Base-by-base conservation (phyloP, 2,113 vertebrate genomes). In the Blennius ocellaris region DNA sequence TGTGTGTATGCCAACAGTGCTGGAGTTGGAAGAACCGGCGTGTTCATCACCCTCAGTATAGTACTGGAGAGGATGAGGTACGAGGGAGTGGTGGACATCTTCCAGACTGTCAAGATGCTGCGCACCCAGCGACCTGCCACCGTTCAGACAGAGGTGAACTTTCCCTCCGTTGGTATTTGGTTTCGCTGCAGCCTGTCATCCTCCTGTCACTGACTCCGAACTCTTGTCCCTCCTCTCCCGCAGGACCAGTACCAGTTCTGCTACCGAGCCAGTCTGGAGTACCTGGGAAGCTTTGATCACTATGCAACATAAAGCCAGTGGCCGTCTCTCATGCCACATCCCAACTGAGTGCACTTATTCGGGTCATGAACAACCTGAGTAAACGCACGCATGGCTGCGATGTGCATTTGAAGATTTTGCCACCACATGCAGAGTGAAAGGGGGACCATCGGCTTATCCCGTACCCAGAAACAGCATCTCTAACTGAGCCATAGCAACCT, bases 171-270 rank as follows among this genome's bases (percentile, higher is more conserved):
- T 41, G 1, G 6, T 6, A 6, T 45, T 5, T 45, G 11, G 1
- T 12, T 45, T 11, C 6, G 44, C 44, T 45, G 11, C 44, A 3
- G 4, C 11, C 44, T 45, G 11, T 14, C 44, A 3, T 48, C 15
- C 11, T 65, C 21, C 37, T 30, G 8, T 41, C 43, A 10, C 37
- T 62, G 6, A 77, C 43, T 41, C 47, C 1, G 40, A 15, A 4
- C 45, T 69, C 16, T 76, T 5, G 49, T 73, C 48, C 65, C 73
- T 88, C 78, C 63, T 73, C 88, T 78, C 63, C 37, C 85, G 8
- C 86, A 99, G 97, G 98, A 99, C 93, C 98, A 99, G 90, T 99
- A 99, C 88, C 98, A 99, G 93, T 99, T 99, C 91, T 98, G 97
- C 92, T 99, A 99, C 90, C 94, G 97, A 84, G 98, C 97, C 83